A percentile compares a stretch with the other conserved stretches of the same genome.
These are phyloP conservation scores for Trichogramma dendrolimi DNA, from an alignment of 2,888 invertebrate species.

Conservation along the genomic window DNA sequence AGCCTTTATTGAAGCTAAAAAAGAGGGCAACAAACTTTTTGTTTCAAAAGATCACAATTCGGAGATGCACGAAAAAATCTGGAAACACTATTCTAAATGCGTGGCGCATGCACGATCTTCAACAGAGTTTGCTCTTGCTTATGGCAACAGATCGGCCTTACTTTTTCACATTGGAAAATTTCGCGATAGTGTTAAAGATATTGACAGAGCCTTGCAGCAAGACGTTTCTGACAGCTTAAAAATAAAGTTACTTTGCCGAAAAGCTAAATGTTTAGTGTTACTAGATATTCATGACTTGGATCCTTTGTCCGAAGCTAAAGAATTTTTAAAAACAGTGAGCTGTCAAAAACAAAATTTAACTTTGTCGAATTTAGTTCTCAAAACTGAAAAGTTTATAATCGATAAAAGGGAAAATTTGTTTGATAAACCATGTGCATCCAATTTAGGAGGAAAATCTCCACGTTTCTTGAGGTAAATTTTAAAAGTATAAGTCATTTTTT, in stretches of 20 bases:
- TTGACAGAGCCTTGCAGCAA: constrained; percentile 59
- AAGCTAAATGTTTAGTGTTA: constrained; percentile 52
- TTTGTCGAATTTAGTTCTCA: too few species aligned
- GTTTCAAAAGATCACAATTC: constrained; percentile 35
- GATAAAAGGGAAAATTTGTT: too few species aligned
- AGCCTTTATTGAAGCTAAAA: neutral
- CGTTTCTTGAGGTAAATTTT: too few species aligned
- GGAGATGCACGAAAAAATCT: constrained; percentile 35
- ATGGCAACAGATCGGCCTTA: constrained; percentile 74
- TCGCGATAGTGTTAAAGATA: constrained; percentile 65
- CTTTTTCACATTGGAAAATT: constrained; percentile 63
- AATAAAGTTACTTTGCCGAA: constrained; percentile 61
- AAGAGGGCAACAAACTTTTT: constrained; percentile 58
- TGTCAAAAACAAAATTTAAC: too few species aligned
- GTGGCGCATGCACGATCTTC: constrained; percentile 62
- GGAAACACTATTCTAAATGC: constrained; percentile 61
- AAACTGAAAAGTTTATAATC: too few species aligned
- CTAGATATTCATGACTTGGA: constrained; percentile 28
- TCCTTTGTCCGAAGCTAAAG: constrained; percentile 31
- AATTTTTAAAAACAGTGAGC: neutral
- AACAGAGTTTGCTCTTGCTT: constrained; percentile 61
- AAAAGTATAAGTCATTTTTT: too few species aligned
- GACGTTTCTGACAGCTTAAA: constrained; percentile 51
- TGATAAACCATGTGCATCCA: too few species aligned
- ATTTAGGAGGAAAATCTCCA: too few species aligned